A percentile compares a stretch with the other conserved stretches of the same genome.
phyloP scores from a whole-genome alignment of 1,140 invertebrate species.

The Rhyzopertha dominica region DNA sequence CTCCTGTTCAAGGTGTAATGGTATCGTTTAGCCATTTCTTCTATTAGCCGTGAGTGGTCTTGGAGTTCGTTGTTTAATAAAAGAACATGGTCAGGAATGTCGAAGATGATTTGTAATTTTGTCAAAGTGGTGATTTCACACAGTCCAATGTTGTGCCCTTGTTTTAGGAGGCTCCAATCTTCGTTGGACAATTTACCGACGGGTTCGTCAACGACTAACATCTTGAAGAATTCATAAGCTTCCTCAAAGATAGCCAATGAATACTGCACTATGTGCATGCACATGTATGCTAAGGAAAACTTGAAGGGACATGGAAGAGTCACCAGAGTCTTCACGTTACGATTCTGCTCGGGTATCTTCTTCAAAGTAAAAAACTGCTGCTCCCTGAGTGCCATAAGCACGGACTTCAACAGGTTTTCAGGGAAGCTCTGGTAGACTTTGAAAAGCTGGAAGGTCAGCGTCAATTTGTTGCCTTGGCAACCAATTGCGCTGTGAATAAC shows the following conservation, averaged over 20 bases:
- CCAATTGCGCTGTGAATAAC: constrained; percentile 60
- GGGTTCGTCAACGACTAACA: constrained; percentile 4
- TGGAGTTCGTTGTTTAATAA: constrained; percentile 53
- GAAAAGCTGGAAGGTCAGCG: constrained; percentile 62
- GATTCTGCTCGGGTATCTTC: constrained; percentile 33
- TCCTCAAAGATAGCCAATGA: constrained; percentile 14
- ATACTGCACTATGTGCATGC: constrained; percentile 15
- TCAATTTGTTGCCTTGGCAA: constrained; percentile 54
- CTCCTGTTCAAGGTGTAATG: too few species aligned
- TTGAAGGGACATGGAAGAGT: constrained; percentile 25
- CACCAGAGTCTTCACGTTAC: constrained; percentile 12
- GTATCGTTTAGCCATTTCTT: constrained; percentile 48
- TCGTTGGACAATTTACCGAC: constrained; percentile 3
- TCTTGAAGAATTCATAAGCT: constrained; percentile 15
- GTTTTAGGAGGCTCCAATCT: constrained; percentile 12
- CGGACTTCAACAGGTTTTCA: constrained; percentile 54
- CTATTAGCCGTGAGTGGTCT: constrained; percentile 50
- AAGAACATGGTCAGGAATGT: constrained; percentile 57
- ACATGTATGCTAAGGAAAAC: constrained; percentile 23
- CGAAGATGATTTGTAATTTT: constrained; percentile 49
- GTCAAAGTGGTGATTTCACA: constrained; percentile 36
- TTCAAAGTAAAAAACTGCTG: constrained; percentile 55
- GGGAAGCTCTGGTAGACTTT: constrained; percentile 67
- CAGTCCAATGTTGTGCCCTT: constrained; percentile 23
- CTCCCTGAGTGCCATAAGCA: constrained; percentile 53